Percentiles rank a stretch among this genome's conserved stretches.
These are phyloP conservation scores for Calameuta pallipes DNA, from an alignment of 2,888 invertebrate genomes.

Conservation along the genomic window DNA sequence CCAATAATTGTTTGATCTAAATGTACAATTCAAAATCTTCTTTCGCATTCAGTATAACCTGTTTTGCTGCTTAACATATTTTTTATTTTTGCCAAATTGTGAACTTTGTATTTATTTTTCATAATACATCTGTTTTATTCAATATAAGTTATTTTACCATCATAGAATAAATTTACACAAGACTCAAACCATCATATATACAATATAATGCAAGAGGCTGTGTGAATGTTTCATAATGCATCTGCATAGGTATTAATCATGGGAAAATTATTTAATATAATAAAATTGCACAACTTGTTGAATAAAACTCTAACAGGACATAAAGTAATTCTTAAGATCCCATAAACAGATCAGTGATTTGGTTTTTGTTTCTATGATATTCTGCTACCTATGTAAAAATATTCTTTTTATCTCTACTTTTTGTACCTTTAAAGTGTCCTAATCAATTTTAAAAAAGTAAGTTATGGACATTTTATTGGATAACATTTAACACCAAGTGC, in stretches of 20 bases:
- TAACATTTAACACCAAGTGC: background rate
- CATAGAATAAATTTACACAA: no score
- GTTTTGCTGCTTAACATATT: background rate
- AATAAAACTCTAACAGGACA: background rate
- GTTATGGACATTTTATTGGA: background rate
- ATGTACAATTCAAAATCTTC: background rate
- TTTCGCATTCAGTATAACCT: background rate
- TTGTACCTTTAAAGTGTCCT: background rate
- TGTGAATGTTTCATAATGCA: background rate
- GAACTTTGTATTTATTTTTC: background rate
- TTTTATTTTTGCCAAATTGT: background rate
- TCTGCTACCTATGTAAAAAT: background rate
- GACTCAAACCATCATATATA: no score
- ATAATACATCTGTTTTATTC: background rate
- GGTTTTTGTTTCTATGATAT: background rate
- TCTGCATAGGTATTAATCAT: background rate
- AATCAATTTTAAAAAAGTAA: background rate
- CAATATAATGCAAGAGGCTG: no score
- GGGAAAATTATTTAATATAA: background rate
- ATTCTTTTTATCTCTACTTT: background rate
- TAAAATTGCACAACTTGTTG: background rate
- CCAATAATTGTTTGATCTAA: background rate
- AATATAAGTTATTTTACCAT: no score
- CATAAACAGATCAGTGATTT: background rate
- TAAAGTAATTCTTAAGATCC: background rate